Evolutionary conservation across 2,113 vertebrate genomes (phyloP).

Genomic region (Stegastes partitus): DNA sequence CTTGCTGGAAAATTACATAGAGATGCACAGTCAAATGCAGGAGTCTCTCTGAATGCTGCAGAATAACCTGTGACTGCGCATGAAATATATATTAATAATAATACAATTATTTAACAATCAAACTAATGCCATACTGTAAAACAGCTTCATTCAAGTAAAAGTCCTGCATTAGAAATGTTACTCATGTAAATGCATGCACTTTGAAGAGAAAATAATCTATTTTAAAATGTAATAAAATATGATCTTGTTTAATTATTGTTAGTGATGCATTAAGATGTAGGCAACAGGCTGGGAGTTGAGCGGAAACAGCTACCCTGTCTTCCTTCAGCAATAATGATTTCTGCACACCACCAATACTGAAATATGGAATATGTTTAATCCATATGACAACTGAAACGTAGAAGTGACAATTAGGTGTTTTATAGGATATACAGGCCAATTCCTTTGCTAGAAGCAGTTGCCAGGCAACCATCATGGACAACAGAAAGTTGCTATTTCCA

Average conservation of each 20-base stretch:
- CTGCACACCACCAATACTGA: not conserved
- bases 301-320: too few species aligned
- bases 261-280: too few species aligned
- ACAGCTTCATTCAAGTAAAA: not conserved
- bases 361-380: not conserved
- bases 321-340: not conserved
- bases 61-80: conserved; percentile 19
- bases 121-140: not conserved
- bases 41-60: conserved; percentile 8
- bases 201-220: not conserved
- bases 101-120: not conserved
- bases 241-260: too few species aligned
- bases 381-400: not conserved
- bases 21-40: conserved; percentile 2
- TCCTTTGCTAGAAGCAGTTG: not conserved
- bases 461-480: not conserved
- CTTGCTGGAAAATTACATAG: not conserved
- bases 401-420: not conserved
- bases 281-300: too few species aligned
- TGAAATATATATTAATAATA: too few species aligned
- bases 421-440: not conserved
- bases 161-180: not conserved
- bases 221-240: too few species aligned
- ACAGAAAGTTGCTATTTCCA: too few species aligned
- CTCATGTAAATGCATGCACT: not conserved